These are phyloP conservation scores for Omphaloscelis lunosa DNA, from an alignment of 2,888 invertebrate species.

Conservation along the genomic window DNA sequence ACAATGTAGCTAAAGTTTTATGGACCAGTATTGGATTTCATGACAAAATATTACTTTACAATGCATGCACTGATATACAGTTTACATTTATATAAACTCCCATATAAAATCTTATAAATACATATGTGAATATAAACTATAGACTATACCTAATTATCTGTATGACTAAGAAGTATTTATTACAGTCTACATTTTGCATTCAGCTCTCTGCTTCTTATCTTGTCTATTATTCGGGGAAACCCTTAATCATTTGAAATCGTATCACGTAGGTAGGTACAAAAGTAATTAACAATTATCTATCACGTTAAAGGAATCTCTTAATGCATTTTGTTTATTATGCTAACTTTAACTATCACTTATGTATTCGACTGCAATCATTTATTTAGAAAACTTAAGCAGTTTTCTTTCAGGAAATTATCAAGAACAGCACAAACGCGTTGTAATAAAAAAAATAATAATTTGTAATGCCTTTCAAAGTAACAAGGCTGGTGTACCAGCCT, in stretches of 20 bases:
- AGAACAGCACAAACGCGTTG: not conserved
- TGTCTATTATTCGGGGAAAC: constrained; percentile 53
- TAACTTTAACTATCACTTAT: not conserved
- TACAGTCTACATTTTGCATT: constrained; percentile 29
- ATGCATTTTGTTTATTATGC: constrained; percentile 11
- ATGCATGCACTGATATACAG: constrained; percentile 20
- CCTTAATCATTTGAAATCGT: constrained; percentile 39
- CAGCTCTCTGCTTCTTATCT: constrained; percentile 27
- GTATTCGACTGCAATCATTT: not conserved
- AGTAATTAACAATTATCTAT: constrained; percentile 5
- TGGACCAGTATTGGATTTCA: constrained; percentile 53
- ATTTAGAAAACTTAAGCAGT: not conserved
- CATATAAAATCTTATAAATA: constrained; percentile 2
- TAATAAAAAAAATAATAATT: too few species aligned
- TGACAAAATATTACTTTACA: constrained; percentile 47
- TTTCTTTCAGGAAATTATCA: not conserved
- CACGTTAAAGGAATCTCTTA: not conserved
- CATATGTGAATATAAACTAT: constrained; percentile 5
- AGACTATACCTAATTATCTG: constrained; percentile 1
- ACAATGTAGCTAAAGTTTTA: constrained; percentile 65
- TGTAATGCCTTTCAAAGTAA: not conserved
- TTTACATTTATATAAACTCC: constrained; percentile 3
- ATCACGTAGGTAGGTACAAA: constrained; percentile 29
- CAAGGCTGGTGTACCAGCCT: too few species aligned
- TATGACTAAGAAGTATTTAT: constrained; percentile 19